Percentiles rank a stretch among this genome's conserved stretches.
These are phyloP conservation scores for Chymomyza caudatula DNA, from an alignment of 2,888 invertebrate genomes.

Conservation along the genomic window DNA sequence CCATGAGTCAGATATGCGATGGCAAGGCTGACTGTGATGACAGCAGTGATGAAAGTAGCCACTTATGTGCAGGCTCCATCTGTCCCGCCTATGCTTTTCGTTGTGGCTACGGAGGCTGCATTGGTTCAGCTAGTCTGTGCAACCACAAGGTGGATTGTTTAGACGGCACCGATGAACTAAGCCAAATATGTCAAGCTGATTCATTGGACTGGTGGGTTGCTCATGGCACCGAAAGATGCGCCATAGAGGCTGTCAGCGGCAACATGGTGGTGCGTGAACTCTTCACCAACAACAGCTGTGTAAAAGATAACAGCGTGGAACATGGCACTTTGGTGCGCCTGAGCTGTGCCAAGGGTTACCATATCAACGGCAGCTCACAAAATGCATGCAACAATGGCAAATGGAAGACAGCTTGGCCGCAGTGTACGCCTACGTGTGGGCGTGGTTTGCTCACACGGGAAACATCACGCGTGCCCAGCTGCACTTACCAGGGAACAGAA, in stretches of 20 bases:
- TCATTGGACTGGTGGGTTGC: background rate
- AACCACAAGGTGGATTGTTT: conserved; percentile 51
- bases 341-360: background rate
- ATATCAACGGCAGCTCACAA: background rate
- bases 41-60: conserved; percentile 57
- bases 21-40: conserved; percentile 69
- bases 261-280: background rate
- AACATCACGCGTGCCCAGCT: background rate
- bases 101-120: conserved; percentile 67
- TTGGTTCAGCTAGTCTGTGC: conserved; percentile 43
- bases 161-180: conserved; percentile 65
- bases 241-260: background rate
- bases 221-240: background rate
- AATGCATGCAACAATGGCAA: background rate
- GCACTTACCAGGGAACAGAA: background rate
- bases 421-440: background rate
- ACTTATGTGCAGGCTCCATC: conserved; percentile 29
- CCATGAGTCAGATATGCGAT: conserved; percentile 70
- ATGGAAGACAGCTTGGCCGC: background rate
- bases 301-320: background rate
- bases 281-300: background rate
- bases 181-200: conserved; percentile 32
- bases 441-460: background rate
- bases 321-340: background rate
- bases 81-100: conserved; percentile 63